These are phyloP conservation scores for Noctuana brunneofusca DNA, from an alignment of 2,888 invertebrate genomes.

Conservation along the genomic window DNA sequence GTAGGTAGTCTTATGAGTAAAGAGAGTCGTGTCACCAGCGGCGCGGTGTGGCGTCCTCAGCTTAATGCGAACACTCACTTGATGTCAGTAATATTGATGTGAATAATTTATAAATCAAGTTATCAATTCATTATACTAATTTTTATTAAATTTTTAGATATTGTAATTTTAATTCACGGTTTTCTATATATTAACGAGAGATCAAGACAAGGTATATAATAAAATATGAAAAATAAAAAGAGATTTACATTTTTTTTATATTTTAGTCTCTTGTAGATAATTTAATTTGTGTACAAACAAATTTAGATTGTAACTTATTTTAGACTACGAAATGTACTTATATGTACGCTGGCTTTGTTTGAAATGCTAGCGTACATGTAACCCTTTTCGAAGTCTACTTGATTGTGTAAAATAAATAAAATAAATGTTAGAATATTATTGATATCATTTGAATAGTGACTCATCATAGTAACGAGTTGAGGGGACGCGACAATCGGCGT, in stretches of 20 bases:
- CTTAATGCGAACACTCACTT: slow-evolving; percentile 7
- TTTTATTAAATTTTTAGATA: no score
- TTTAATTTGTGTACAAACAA: not conserved
- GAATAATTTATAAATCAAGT: slow-evolving; percentile 15
- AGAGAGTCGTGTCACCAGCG: slow-evolving; percentile 47
- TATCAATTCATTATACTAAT: not conserved
- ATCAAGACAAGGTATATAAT: no score
- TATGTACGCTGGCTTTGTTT: not conserved
- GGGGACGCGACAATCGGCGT: slow-evolving; percentile 39
- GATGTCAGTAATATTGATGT: slow-evolving; percentile 18
- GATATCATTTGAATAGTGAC: slow-evolving; percentile 9
- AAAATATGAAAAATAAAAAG: no score
- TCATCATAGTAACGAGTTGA: not conserved
- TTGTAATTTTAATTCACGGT: no score
- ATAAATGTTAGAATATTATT: not conserved
- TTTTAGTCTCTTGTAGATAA: not conserved
- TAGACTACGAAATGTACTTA: not conserved
- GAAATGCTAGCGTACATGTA: slow-evolving; percentile 9
- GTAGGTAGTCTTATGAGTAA: slow-evolving; percentile 72
- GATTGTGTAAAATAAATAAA: not conserved
- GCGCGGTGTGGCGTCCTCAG: slow-evolving; percentile 43
- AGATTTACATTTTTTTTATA: not conserved
- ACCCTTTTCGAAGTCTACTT: slow-evolving; percentile 5
- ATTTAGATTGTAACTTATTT: not conserved
- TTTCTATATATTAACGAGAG: not conserved